Percentiles rank a stretch among this genome's conserved stretches.
phyloP scores from a whole-genome alignment of 64 coral and sea anemone species.

The Pocillopora verrucosa region DNA sequence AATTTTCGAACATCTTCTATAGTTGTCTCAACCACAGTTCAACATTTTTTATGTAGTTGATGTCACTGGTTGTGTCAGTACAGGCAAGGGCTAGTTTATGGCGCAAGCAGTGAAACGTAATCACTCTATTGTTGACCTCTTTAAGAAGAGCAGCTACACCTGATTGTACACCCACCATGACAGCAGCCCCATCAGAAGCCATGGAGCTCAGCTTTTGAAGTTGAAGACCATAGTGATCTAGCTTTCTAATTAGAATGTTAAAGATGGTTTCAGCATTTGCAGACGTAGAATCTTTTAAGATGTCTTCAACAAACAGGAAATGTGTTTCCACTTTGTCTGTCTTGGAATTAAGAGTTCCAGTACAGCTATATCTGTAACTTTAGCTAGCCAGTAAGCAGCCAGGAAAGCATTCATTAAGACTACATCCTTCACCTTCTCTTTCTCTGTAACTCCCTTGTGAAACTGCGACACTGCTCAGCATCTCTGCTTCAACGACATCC shows the following conservation, averaged over 20 bases:
- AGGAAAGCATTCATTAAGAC: slow-evolving; percentile 47
- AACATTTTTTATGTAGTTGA: slow-evolving; percentile 37
- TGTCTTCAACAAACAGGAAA: slow-evolving; percentile 53
- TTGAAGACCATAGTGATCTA: slow-evolving; percentile 13
- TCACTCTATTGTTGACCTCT: slow-evolving; percentile 42
- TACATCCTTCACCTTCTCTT: slow-evolving; percentile 26
- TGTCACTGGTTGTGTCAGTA: slow-evolving; percentile 48
- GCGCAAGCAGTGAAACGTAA: slow-evolving; percentile 52
- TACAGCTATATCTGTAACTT: slow-evolving; percentile 43
- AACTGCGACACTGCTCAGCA: neutral
- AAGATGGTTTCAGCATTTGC: neutral
- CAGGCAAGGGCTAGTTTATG: slow-evolving; percentile 68
- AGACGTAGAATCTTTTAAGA: neutral
- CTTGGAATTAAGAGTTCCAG: slow-evolving; percentile 23
- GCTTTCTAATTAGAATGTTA: slow-evolving; percentile 6
- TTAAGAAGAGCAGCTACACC: slow-evolving; percentile 37
- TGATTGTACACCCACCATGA: slow-evolving; percentile 12
- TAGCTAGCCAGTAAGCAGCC: slow-evolving; percentile 43
- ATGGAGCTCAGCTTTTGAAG: slow-evolving; percentile 36
- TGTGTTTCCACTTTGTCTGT: slow-evolving; percentile 59
- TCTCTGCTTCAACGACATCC: slow-evolving; percentile 39
- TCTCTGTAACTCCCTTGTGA: neutral
- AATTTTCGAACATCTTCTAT: slow-evolving; percentile 61
- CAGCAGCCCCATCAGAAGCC: slow-evolving; percentile 31
- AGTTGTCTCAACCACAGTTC: slow-evolving; percentile 16